phyloP scores from a whole-genome alignment of 2,888 invertebrate genomes.

The Lissonota sp. region DNA sequence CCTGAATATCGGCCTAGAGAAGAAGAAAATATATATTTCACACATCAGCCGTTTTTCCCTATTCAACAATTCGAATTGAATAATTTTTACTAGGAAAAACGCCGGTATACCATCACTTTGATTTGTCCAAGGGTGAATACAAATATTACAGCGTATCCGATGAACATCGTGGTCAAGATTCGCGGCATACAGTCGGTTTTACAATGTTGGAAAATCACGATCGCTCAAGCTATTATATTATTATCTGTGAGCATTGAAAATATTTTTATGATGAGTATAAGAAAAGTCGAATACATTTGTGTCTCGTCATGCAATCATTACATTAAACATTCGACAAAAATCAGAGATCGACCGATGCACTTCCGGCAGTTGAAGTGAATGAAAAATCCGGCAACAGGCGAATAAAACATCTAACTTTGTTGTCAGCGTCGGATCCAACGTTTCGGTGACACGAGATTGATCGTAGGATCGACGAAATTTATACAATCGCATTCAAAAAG shows the following conservation, averaged over 20 bases:
- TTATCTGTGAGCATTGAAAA: background rate
- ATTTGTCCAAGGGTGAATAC: conserved; percentile 24
- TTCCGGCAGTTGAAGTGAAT: conserved; percentile 18
- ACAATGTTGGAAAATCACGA: conserved; percentile 13
- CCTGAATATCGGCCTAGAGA: conserved; percentile 44
- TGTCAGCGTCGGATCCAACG: too few species aligned
- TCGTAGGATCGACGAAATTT: too few species aligned
- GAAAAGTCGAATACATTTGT: too few species aligned
- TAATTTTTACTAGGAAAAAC: too few species aligned
- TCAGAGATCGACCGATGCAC: conserved; percentile 1
- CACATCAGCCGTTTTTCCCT: too few species aligned
- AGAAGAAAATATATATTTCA: too few species aligned
- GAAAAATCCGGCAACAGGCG: conserved; percentile 30
- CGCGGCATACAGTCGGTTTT: background rate
- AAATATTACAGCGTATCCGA: conserved; percentile 9
- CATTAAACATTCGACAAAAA: too few species aligned
- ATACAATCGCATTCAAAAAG: too few species aligned
- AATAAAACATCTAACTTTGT: conserved; percentile 11
- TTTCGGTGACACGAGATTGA: too few species aligned
- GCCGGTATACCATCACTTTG: conserved; percentile 45
- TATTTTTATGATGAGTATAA: too few species aligned
- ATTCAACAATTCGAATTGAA: too few species aligned
- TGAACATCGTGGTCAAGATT: conserved; percentile 27
- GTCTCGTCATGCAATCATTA: too few species aligned
- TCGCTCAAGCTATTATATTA: conserved; percentile 32